Evolutionary conservation across 35 echinoderm and acorn worm genomes (phyloP), one percentile per base, ranked within the genome.

Genomic region (Heliocidaris erythrogramma): DNA sequence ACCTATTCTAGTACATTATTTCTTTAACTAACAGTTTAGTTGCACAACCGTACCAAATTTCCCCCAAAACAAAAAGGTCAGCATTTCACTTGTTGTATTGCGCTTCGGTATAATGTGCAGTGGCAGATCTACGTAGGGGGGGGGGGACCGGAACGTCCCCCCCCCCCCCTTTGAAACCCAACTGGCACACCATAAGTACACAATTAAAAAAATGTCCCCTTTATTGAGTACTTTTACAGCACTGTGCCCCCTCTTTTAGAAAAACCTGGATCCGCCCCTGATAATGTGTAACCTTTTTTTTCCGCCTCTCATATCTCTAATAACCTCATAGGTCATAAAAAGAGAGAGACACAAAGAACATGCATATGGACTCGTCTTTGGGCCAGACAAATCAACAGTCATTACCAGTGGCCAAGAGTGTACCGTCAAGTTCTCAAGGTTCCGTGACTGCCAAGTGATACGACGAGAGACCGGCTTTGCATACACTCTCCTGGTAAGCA

Each of bases 281-380:
- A 35, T 92, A 48, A 47, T 9, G 2, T 92, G 90, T 10, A 42
- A 42, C 35, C 3, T 1, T 42, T 60, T 16, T 60, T 32, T 1
- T 18, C 5, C 48, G 10, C 7, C 48, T 93, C 32, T 85, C 27
- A 17, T 30, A 4, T 93, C 48, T 91, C 32, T 31, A 32, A 21
- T 30, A 30, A 42, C 35, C 35, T 78, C 65, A 7, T 8, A 94
- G 94, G 48, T 94, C 17, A 94, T 59, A 50, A 49, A 49, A 35
- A 47, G 78, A 29, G 94, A 94, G 30, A 84, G 94, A 13, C 94
- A 94, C 94, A 59, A 87, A 85, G 94, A 78, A 3, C 69, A 84
- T 56, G 61, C 94, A 27, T 85, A 30, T 47, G 69, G 48, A n/a
- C 48, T 94, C 9, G 49, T 88, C 24, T 49, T 94, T 30, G 59